Conservation (phyloP, 2,888 invertebrate genomes). For the Crocallis elinguaria region DNA sequence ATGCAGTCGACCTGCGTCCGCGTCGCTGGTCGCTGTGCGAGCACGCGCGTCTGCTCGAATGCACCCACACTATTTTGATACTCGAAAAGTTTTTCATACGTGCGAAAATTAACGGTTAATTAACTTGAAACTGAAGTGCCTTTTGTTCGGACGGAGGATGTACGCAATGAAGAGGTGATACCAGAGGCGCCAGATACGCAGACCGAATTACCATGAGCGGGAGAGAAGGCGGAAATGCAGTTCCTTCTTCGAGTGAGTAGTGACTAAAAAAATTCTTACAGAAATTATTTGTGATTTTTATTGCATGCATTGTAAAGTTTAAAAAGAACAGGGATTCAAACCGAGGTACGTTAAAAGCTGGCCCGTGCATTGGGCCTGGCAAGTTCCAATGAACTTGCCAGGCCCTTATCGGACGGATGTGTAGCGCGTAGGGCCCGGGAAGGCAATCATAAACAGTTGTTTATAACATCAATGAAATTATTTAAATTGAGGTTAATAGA, state of each 20-base stretch:
- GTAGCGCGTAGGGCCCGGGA: conserved; percentile 61
- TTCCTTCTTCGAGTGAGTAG: conserved; percentile 82
- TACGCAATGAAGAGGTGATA: conserved; percentile 77
- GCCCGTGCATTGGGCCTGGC: conserved; percentile 57
- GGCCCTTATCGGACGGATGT: conserved; percentile 76
- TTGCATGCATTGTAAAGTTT: conserved; percentile 25
- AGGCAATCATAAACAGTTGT: conserved; percentile 74
- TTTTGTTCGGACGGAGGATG: conserved; percentile 68
- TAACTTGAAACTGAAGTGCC: conserved; percentile 66
- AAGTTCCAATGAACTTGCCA: too few relatives aligned
- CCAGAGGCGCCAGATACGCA: conserved; percentile 71
- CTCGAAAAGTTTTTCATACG: conserved; percentile 64
- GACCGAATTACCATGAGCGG: conserved; percentile 79
- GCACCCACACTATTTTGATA: conserved; percentile 68
- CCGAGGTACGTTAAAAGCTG: conserved; percentile 39
- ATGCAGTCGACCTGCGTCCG: conserved; percentile 83
- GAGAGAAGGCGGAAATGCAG: conserved; percentile 83
- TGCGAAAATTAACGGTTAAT: conserved; percentile 55
- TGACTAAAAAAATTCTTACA: conserved; percentile 40
- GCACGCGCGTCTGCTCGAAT: conserved; percentile 72
- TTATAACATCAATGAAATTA: conserved; percentile 76
- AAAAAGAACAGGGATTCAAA: conserved; percentile 45
- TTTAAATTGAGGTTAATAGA: conserved; percentile 82
- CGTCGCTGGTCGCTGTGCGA: conserved; percentile 78
- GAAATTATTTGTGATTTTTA: conserved; percentile 32